These are phyloP conservation scores for Tenebrosternarchus preto DNA, from an alignment of 2,113 vertebrate species.

Conservation along the genomic window DNA sequence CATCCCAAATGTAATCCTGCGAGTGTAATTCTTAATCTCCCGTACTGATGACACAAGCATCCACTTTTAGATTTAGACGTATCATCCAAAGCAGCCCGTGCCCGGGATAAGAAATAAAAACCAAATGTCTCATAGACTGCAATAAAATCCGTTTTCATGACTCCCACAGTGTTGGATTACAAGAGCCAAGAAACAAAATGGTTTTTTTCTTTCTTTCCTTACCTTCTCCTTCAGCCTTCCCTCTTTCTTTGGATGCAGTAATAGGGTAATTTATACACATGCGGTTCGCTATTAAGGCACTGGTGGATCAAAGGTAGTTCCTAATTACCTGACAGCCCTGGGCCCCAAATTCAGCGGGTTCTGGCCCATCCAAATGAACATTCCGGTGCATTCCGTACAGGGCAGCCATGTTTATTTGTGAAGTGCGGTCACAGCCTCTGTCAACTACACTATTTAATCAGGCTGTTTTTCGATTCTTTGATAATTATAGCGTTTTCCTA, in stretches of 20 bases:
- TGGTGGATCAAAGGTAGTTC: conserved; percentile 54
- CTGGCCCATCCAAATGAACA: conserved; percentile 33
- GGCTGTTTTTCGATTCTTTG: conserved; percentile 55
- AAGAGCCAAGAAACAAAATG: conserved; percentile 24
- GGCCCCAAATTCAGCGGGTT: conserved; percentile 33
- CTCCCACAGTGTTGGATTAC: conserved; percentile 56
- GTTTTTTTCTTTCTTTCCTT: conserved; percentile 18
- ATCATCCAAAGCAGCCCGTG: conserved; percentile 44
- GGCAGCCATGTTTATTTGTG: conserved; percentile 66
- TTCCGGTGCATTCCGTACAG: conserved; percentile 46
- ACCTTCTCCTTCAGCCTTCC: conserved; percentile 17
- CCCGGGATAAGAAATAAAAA: conserved; percentile 53
- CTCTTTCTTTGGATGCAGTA: conserved; percentile 39
- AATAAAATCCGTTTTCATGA: conserved; percentile 63
- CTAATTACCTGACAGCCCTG: conserved; percentile 63
- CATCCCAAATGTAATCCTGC: conserved; percentile 38
- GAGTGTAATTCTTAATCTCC: conserved; percentile 55
- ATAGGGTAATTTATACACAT: conserved; percentile 58
- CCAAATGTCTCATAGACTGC: conserved; percentile 52
- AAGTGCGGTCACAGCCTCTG: conserved; percentile 62
- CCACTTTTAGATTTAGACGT: conserved; percentile 57
- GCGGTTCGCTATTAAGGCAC: conserved; percentile 55
- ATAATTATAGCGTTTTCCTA: conserved; percentile 64
- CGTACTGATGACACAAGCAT: conserved; percentile 55
- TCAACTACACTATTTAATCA: conserved; percentile 64